Percentiles rank a stretch among this genome's conserved stretches.
phyloP scores from a whole-genome alignment of 2,113 vertebrate genomes.

The Nicator chloris region DNA sequence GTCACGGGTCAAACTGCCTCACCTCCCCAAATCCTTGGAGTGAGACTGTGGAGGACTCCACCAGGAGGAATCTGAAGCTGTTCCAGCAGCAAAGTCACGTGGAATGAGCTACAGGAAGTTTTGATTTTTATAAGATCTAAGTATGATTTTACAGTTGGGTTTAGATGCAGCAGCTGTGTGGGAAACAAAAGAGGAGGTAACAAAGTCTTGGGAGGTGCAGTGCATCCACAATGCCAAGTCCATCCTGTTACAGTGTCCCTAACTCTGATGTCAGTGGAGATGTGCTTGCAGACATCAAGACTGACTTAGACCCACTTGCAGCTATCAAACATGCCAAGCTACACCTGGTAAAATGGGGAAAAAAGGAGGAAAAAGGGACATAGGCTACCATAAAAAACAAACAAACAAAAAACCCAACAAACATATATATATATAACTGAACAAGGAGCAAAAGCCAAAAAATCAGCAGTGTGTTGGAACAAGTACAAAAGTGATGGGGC shows the following conservation, averaged over 20 bases:
- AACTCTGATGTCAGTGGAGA: not conserved
- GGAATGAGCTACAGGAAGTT: not conserved
- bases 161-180: not conserved
- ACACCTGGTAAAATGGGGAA: not conserved
- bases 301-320: not conserved
- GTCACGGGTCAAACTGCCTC: not conserved
- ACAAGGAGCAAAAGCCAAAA: constrained; percentile 3
- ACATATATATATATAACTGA: not conserved
- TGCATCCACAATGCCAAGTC: not conserved
- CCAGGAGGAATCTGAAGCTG: not conserved
- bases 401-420: no score
- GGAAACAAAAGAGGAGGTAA: not conserved
- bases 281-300: not conserved
- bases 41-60: not conserved
- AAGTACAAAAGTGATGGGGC: not conserved
- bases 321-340: not conserved
- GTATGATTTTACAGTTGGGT: not conserved
- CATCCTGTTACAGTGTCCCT: not conserved
- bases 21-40: not conserved
- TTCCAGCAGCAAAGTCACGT: not conserved
- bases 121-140: not conserved
- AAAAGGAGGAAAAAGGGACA: not conserved
- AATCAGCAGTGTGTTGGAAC: not conserved
- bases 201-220: not conserved
- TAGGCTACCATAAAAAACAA: not conserved